phyloP scores from a whole-genome alignment of 2,888 invertebrate genomes.

The Orthosia incerta region DNA sequence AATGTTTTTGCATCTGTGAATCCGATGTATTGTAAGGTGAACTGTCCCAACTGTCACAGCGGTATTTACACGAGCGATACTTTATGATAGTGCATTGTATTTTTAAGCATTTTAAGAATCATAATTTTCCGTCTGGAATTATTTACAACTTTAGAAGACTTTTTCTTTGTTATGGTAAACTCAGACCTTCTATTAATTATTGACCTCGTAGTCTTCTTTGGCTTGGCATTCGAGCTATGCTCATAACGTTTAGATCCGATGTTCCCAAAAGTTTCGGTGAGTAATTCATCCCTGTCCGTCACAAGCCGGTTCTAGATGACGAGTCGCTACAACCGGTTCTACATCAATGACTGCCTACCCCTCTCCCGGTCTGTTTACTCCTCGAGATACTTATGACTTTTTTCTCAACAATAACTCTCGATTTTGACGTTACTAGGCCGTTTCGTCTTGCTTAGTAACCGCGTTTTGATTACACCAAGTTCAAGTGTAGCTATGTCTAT shows the following conservation, averaged over 20 bases:
- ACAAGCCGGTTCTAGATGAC: constrained; percentile 83
- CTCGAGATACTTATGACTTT: constrained; percentile 76
- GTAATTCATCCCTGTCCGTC: constrained; percentile 88
- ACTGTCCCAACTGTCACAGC: constrained; percentile 43
- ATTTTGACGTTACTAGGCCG: constrained; percentile 80
- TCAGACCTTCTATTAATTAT: constrained; percentile 43
- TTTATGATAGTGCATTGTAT: constrained; percentile 41
- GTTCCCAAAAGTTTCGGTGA: constrained; percentile 80
- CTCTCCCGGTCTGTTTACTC: constrained; percentile 79
- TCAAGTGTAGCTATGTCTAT: constrained; percentile 3
- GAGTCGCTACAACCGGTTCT: constrained; percentile 84
- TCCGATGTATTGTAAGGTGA: constrained; percentile 62
- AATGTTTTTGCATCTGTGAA: constrained; percentile 81
- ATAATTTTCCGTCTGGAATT: constrained; percentile 12
- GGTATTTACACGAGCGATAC: constrained; percentile 45
- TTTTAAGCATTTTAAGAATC: constrained; percentile 24
- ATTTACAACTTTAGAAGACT: constrained; percentile 3
- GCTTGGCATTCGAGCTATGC: constrained; percentile 65
- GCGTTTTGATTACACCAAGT: constrained; percentile 28
- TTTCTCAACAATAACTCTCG: constrained; percentile 81
- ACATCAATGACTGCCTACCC: constrained; percentile 89
- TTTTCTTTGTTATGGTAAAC: constrained; percentile 24
- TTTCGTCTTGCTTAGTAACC: constrained; percentile 58
- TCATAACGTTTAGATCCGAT: constrained; percentile 65
- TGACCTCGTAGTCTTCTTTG: constrained; percentile 30